phyloP scores from a whole-genome alignment of 2,797 vertebrate genomes.

The Hyperoplus immaculatus region DNA sequence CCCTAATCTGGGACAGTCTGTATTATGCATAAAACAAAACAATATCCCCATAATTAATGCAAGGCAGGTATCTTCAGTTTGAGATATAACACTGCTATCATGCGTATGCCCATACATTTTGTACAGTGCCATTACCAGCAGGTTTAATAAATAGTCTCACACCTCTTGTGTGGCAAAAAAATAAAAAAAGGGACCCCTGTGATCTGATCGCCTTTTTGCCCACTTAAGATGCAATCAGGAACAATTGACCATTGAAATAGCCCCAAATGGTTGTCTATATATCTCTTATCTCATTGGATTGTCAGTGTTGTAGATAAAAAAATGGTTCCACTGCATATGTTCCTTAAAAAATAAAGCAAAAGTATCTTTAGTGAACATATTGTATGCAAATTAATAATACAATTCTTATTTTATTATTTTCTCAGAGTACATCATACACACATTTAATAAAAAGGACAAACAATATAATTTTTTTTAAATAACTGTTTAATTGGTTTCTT shows the following conservation, averaged over 20 bases:
- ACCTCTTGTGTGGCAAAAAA: slow-evolving; percentile 7
- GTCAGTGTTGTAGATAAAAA: slow-evolving; percentile 10
- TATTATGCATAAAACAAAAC: too few relatives aligned
- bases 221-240: slow-evolving; percentile 40
- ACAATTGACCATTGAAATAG: slow-evolving; percentile 27
- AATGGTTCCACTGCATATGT: not conserved
- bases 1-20: too few relatives aligned
- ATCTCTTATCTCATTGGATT: slow-evolving; percentile 12
- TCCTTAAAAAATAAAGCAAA: not conserved
- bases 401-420: not conserved
- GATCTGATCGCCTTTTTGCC: slow-evolving; percentile 45
- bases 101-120: not conserved
- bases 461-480: slow-evolving; percentile 6
- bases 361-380: not conserved
- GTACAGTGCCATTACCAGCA: not conserved
- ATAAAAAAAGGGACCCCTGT: slow-evolving; percentile 5
- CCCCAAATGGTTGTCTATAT: not conserved
- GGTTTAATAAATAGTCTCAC: slow-evolving; percentile 1
- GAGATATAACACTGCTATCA: not conserved
- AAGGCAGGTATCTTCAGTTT: not conserved
- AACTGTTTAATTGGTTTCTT: slow-evolving; percentile 44
- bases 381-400: not conserved
- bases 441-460: slow-evolving; percentile 26
- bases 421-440: not conserved
- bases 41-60: not conserved